phyloP scores from a whole-genome alignment of 2,797 vertebrate species.

The Enteromius afrohamiltoni region DNA sequence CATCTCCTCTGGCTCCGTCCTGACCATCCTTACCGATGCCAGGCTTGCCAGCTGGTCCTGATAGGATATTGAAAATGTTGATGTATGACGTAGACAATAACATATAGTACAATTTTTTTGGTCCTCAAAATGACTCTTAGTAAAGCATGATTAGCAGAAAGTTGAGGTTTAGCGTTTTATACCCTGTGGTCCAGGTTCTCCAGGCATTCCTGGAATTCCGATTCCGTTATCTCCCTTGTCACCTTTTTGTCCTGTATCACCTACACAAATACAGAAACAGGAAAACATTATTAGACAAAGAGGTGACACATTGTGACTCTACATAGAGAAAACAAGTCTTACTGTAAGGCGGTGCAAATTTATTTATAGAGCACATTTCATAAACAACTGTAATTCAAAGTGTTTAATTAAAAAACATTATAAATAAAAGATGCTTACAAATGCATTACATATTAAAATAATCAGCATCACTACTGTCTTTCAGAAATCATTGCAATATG shows the following conservation, averaged over 20 bases:
- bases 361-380: background rate
- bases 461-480: background rate
- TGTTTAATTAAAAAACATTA: background rate
- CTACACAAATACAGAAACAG: constrained; percentile 60
- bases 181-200: constrained; percentile 76
- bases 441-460: background rate
- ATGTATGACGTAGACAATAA: background rate
- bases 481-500: background rate
- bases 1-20: constrained; percentile 73
- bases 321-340: background rate
- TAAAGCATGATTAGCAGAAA: constrained; percentile 8
- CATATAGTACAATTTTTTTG: background rate
- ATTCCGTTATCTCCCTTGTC: constrained; percentile 76
- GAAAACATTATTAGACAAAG: background rate
- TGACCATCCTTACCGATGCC: constrained; percentile 79
- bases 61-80: background rate
- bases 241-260: constrained; percentile 75
- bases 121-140: background rate
- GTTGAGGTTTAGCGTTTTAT: constrained; percentile 7
- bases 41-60: constrained; percentile 72
- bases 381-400: background rate
- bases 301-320: background rate
- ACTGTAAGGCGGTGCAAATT: background rate
- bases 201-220: constrained; percentile 76
- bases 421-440: background rate